phyloP scores from a whole-genome alignment of 2,797 vertebrate genomes.

The Anguilla pacifica region DNA sequence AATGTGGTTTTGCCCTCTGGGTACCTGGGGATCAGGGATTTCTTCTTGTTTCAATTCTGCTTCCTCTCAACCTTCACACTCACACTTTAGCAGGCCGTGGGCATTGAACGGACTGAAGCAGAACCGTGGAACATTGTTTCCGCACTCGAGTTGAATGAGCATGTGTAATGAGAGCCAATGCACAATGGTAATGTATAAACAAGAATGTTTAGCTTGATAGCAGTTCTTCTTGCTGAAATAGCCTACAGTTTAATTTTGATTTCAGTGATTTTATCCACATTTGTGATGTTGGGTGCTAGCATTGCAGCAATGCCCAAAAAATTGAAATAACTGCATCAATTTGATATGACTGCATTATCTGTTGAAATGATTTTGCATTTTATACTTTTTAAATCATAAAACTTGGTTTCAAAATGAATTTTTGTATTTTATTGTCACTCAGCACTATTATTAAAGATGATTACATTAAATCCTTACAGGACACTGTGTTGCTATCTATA shows the following conservation, averaged over 20 bases:
- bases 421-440: neutral
- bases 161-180: neutral
- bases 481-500: neutral
- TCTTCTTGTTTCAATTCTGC: neutral
- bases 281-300: neutral
- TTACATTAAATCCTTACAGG: neutral
- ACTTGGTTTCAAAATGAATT: neutral
- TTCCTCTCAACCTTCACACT: neutral
- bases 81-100: neutral
- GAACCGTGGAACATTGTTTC: neutral
- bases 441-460: neutral
- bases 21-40: neutral
- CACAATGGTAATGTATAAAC: neutral
- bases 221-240: neutral
- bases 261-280: neutral
- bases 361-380: neutral
- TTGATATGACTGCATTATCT: neutral
- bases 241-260: neutral
- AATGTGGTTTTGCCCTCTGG: conserved; percentile 8
- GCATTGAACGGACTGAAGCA: neutral
- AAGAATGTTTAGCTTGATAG: neutral
- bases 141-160: neutral
- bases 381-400: neutral
- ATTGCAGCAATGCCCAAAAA: neutral
- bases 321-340: neutral